Percentiles rank a stretch among this genome's conserved stretches.
These are phyloP conservation scores for Formica exsecta DNA, from an alignment of 1,140 invertebrate species.

Conservation along the genomic window DNA sequence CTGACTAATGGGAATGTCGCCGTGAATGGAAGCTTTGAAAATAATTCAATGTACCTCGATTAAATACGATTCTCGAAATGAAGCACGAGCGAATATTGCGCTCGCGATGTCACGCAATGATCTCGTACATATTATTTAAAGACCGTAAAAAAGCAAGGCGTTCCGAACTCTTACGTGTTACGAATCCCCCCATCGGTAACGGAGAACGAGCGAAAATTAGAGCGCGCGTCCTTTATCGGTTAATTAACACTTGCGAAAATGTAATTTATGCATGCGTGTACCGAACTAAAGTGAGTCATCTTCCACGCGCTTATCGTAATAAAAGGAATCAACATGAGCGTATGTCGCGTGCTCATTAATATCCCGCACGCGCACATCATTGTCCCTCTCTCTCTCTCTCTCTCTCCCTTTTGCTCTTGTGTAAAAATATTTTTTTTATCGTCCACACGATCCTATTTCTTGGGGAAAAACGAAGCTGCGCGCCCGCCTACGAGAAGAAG, in stretches of 20 bases:
- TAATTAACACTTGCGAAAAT: slow-evolving; percentile 7
- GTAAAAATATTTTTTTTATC: slow-evolving; percentile 22
- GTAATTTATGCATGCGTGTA: background rate
- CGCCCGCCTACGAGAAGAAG: background rate
- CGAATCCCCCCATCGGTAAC: background rate
- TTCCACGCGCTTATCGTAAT: slow-evolving; percentile 7
- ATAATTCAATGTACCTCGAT: slow-evolving; percentile 46
- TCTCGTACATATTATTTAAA: background rate
- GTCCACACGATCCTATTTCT: background rate
- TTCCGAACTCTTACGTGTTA: background rate
- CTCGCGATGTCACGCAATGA: background rate
- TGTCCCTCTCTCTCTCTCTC: too few species aligned
- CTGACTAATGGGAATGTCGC: slow-evolving; percentile 46
- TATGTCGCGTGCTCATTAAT: slow-evolving; percentile 64
- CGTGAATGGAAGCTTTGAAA: slow-evolving; percentile 22
- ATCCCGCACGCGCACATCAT: slow-evolving; percentile 36
- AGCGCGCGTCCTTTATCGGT: background rate
- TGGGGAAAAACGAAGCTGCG: background rate
- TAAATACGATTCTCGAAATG: background rate
- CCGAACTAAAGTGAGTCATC: background rate
- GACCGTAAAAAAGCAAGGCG: background rate
- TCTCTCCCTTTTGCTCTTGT: background rate
- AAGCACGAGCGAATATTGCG: background rate
- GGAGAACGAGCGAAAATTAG: background rate
- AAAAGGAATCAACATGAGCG: slow-evolving; percentile 35